Conservation (phyloP, 2,888 invertebrate species). For the Cosmorhoe ocellata region DNA sequence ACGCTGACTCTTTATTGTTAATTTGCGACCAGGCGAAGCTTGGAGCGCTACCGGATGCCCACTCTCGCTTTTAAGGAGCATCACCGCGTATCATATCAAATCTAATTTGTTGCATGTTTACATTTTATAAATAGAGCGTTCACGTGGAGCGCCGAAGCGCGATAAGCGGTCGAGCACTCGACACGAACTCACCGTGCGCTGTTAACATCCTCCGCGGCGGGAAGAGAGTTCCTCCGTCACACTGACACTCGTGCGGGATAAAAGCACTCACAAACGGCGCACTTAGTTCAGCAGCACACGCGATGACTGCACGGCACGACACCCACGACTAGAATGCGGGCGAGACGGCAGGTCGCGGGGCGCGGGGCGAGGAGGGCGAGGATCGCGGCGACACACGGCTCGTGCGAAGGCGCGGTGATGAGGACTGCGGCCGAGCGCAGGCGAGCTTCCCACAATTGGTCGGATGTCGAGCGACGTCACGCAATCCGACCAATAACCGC, state of each 20-base stretch:
- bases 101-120: constrained; percentile 78
- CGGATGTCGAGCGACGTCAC: constrained; percentile 70
- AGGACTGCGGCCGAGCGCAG: constrained; percentile 76
- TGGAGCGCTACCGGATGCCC: constrained; percentile 57
- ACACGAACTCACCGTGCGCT: constrained; percentile 78
- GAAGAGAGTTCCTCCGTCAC: constrained; percentile 71
- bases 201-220: constrained; percentile 80
- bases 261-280: constrained; percentile 81
- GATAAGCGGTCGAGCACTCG: constrained; percentile 62
- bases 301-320: constrained; percentile 80
- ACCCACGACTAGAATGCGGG: constrained; percentile 82
- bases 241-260: constrained; percentile 79
- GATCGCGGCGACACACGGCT: constrained; percentile 73
- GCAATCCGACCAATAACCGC: constrained; percentile 58
- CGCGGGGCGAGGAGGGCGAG: constrained; percentile 66
- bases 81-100: constrained; percentile 63
- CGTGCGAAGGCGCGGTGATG: constrained; percentile 78
- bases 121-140: constrained; percentile 80
- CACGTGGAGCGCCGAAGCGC: constrained; percentile 73
- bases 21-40: constrained; percentile 56
- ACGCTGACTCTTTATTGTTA: constrained; percentile 69
- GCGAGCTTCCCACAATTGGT: constrained; percentile 71
- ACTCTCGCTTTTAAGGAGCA: constrained; percentile 64
- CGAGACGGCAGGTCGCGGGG: constrained; percentile 68
- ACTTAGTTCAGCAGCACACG: constrained; percentile 78